Conservation (phyloP, 2,113 vertebrate species). For the Gasterosteus nipponicus region DNA sequence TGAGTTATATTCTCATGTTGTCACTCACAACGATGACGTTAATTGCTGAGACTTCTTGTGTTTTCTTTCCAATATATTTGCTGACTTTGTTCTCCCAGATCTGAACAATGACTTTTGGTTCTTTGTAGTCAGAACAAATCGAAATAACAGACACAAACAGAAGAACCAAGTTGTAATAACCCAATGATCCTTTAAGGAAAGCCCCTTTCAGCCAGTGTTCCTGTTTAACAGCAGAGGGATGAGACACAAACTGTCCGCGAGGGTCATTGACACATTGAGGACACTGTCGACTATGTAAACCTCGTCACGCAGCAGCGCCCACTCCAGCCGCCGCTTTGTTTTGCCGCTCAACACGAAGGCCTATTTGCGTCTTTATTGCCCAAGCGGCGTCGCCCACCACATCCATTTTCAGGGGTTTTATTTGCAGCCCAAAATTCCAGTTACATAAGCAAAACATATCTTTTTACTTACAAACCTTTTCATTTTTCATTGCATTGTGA, state of each 20-base stretch:
- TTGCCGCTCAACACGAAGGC: conserved; percentile 5
- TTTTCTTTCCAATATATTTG: too few species aligned
- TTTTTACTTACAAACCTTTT: too few species aligned
- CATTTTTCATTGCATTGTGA: too few species aligned
- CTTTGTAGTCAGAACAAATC: not conserved
- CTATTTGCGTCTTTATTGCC: too few species aligned
- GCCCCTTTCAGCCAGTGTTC: conserved; percentile 51
- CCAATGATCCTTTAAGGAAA: conserved; percentile 15
- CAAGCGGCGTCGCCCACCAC: too few species aligned
- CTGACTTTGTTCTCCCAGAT: conserved; percentile 4
- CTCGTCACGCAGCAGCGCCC: conserved; percentile 47
- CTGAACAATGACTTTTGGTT: not conserved
- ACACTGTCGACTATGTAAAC: conserved; percentile 43
- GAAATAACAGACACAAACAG: not conserved
- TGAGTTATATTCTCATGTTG: not conserved
- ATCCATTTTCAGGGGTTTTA: too few species aligned
- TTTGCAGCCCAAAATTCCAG: too few species aligned
- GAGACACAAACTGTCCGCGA: conserved; percentile 34
- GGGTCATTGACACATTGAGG: conserved; percentile 30
- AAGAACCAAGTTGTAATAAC: conserved; percentile 9
- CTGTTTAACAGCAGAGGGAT: conserved; percentile 58
- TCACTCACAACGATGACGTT: not conserved
- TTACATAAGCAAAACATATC: too few species aligned
- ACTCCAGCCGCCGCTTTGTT: conserved; percentile 36
- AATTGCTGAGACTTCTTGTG: not conserved